These are phyloP conservation scores for Anser cygnoides DNA, from an alignment of 2,113 vertebrate species.

Conservation along the genomic window DNA sequence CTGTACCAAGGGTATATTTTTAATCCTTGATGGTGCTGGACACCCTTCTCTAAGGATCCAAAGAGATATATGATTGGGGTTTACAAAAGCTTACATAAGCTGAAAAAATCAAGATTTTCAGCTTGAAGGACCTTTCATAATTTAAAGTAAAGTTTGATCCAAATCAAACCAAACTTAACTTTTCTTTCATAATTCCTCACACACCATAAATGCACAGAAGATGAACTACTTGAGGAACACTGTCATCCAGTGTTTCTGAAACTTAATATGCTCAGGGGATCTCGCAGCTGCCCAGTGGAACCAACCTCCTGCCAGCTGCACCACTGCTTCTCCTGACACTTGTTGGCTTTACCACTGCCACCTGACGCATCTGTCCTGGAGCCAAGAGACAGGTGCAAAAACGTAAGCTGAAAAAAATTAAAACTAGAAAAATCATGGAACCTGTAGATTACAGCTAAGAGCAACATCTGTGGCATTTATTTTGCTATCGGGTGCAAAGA, in stretches of 20 bases:
- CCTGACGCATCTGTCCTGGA: not conserved
- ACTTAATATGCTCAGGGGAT: not conserved
- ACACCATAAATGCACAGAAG: not conserved
- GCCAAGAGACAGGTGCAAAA: not conserved
- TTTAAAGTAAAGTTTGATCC: not conserved
- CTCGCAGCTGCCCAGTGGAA: not conserved
- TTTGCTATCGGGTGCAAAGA: not conserved
- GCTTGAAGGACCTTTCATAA: not conserved
- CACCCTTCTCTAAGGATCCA: not conserved
- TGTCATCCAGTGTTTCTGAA: not conserved
- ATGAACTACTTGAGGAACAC: not conserved
- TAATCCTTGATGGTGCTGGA: not conserved
- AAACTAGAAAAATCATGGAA: not conserved
- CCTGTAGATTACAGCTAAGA: not conserved
- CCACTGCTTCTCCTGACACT: not conserved
- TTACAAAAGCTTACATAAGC: not conserved
- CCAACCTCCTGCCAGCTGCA: not conserved
- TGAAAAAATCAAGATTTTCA: not conserved
- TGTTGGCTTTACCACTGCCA: not conserved
- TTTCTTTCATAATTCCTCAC: not conserved
- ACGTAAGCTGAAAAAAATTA: not conserved
- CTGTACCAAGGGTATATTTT: not conserved
- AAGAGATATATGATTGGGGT: not conserved
- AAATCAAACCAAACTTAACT: not conserved
- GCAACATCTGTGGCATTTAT: not conserved